phyloP scores from a whole-genome alignment of 30 jellyfish, hydroid and myxozoan species.

The Clytia hemisphaerica region DNA sequence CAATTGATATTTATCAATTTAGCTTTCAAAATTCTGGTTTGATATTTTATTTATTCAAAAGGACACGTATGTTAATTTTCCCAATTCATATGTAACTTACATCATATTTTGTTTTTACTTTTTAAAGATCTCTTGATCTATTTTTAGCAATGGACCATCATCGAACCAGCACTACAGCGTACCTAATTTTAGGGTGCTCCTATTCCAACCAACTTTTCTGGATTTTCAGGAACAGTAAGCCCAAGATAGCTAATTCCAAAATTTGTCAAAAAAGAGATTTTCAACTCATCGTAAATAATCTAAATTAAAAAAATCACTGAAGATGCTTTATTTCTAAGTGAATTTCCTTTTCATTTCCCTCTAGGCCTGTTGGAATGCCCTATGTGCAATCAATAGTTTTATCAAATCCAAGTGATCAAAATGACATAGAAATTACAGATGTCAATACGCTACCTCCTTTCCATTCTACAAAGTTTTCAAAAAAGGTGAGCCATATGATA shows the following conservation, averaged over 20 bases:
- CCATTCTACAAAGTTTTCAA: conserved; percentile 52
- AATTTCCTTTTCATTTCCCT: not conserved
- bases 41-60: too few species aligned
- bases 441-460: conserved; percentile 60
- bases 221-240: conserved; percentile 91
- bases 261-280: not conserved
- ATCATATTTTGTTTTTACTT: too few species aligned
- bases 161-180: conserved; percentile 14
- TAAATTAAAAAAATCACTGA: not conserved
- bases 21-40: too few species aligned
- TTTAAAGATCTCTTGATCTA: too few species aligned
- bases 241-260: not conserved
- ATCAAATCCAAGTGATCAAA: conserved; percentile 70
- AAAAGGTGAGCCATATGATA: conserved; percentile 48
- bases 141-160: conserved; percentile 17
- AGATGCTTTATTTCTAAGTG: not conserved
- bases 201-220: conserved; percentile 78
- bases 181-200: conserved; percentile 66
- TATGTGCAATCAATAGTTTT: conserved; percentile 56
- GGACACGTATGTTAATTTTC: too few species aligned
- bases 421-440: conserved; percentile 44
- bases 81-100: too few species aligned
- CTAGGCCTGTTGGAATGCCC: conserved; percentile 91
- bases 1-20: too few species aligned
- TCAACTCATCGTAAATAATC: not conserved